These are phyloP conservation scores for Rallus crepitans DNA, from an alignment of 2,797 vertebrate species.

Conservation along the genomic window DNA sequence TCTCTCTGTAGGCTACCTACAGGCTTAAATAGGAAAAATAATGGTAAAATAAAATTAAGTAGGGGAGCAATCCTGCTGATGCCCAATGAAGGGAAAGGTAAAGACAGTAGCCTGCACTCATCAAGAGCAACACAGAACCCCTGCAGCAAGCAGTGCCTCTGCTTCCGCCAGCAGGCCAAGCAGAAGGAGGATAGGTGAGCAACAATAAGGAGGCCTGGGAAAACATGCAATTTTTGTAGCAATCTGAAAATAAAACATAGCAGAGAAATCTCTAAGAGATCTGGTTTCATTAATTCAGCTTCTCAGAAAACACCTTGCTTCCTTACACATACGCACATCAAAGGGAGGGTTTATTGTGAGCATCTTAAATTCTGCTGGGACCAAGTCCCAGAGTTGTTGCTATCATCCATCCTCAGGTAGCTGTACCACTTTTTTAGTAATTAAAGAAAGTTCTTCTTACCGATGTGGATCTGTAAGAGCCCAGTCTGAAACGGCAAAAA, in stretches of 20 bases:
- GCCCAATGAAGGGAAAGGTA: background rate
- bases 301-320: background rate
- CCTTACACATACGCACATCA: accelerated
- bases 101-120: background rate
- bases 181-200: background rate
- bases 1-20: background rate
- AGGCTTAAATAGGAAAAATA: background rate
- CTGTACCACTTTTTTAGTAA: background rate
- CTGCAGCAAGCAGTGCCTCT: background rate
- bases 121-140: background rate
- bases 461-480: conserved; percentile 81
- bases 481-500: conserved; percentile 94
- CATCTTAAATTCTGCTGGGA: background rate
- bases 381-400: background rate
- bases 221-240: background rate
- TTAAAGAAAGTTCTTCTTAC: conserved; percentile 64
- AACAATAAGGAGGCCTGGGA: background rate
- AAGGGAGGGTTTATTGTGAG: background rate
- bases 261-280: background rate
- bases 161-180: background rate
- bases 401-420: background rate
- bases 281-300: background rate
- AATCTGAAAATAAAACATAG: background rate
- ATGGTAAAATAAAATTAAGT: background rate
- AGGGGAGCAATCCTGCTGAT: background rate